A percentile compares a stretch with the other conserved stretches of the same genome.
Evolutionary conservation across 2,797 vertebrate genomes (phyloP).

Genomic region (Picus viridis): DNA sequence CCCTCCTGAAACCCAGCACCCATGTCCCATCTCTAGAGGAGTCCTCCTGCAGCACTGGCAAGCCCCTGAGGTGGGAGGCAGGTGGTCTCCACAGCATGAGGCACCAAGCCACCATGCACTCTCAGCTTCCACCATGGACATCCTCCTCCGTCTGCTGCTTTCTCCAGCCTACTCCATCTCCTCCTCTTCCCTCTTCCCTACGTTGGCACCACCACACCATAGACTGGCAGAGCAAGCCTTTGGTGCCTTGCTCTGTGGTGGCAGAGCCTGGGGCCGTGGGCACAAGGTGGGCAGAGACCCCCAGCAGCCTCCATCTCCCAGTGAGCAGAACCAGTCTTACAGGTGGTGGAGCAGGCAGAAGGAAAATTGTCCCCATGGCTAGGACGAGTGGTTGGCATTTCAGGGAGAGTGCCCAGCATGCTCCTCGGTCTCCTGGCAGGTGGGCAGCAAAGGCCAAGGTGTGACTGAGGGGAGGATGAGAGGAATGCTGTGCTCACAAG

Average conservation of each 20-base stretch:
- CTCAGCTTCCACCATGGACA: neutral
- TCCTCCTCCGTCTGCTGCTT: neutral
- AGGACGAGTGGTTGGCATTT: neutral
- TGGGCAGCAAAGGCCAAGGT: neutral
- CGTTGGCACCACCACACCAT: neutral
- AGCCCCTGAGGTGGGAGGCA: neutral
- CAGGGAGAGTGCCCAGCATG: neutral
- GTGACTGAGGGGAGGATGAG: neutral
- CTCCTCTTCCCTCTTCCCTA: neutral
- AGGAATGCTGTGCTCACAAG: rapidly evolving
- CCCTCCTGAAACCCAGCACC: neutral
- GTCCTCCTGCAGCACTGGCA: neutral
- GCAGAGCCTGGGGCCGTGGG: neutral
- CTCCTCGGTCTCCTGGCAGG: neutral
- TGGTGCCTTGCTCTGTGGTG: neutral
- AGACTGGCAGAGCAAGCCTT: neutral
- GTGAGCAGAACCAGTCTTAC: neutral
- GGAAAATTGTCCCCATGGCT: rapidly evolving
- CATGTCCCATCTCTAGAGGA: rapidly evolving
- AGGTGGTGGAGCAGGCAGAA: rapidly evolving
- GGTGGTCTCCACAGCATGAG: neutral
- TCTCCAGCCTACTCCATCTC: neutral
- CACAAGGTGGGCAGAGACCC: neutral
- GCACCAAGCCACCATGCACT: rapidly evolving
- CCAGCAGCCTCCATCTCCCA: neutral